Percentiles rank a stretch among this genome's conserved stretches.
Conservation (phyloP, 2,888 invertebrate genomes). For the Lasioglossum leucozonium region DNA sequence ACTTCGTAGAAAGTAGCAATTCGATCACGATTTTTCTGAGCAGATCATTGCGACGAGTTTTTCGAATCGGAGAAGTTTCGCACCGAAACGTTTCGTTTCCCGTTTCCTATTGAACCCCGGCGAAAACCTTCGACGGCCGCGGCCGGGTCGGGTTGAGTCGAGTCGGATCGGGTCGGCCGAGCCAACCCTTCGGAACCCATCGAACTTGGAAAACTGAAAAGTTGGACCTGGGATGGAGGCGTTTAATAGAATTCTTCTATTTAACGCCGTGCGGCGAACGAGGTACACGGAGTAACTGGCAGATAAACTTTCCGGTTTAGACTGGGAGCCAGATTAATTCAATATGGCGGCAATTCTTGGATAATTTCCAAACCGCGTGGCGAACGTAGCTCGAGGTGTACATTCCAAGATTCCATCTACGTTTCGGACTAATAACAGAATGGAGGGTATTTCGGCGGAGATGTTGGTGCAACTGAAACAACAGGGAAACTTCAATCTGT, state of each 20-base stretch:
- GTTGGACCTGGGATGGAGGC: slow-evolving; percentile 2
- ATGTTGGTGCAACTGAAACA: slow-evolving; percentile 14
- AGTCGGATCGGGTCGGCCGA: not conserved
- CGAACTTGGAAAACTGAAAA: slow-evolving; percentile 37
- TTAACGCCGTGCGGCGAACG: slow-evolving; percentile 24
- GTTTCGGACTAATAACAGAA: slow-evolving; percentile 22
- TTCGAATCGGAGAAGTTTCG: slow-evolving; percentile 19
- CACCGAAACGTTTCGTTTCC: slow-evolving; percentile 45
- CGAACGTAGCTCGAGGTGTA: slow-evolving; percentile 5
- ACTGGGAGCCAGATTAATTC: slow-evolving; percentile 40
- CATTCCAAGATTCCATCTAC: slow-evolving; percentile 17
- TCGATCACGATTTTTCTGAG: slow-evolving; percentile 10
- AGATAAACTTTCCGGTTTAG: slow-evolving; percentile 41
- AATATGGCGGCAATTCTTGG: slow-evolving; percentile 43
- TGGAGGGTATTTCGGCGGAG: not conserved
- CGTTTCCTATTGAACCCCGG: slow-evolving; percentile 12
- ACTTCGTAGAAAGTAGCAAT: not conserved
- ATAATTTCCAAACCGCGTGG: slow-evolving; percentile 40
- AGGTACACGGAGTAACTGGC: slow-evolving; percentile 18
- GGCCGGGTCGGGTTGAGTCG: not conserved
- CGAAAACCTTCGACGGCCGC: not conserved
- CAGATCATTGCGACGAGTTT: slow-evolving; percentile 15
- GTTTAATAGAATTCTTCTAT: slow-evolving; percentile 49
- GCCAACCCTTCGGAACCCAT: slow-evolving; percentile 20
- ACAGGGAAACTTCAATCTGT: slow-evolving; percentile 16